phyloP scores from a whole-genome alignment of 2,888 invertebrate genomes.

The Cactoblastis cactorum region DNA sequence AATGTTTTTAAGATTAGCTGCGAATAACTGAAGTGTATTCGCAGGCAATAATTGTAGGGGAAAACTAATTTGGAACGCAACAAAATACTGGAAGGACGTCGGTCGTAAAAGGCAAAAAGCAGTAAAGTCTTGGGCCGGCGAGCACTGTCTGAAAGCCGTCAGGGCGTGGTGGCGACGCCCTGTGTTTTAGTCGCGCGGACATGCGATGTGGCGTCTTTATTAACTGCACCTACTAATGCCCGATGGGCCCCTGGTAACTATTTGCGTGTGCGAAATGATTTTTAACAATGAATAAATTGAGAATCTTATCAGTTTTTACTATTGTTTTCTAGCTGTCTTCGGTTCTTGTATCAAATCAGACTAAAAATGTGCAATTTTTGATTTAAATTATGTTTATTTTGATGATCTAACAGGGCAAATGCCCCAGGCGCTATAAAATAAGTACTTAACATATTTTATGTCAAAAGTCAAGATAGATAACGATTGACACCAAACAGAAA shows the following conservation, averaged over 20 bases:
- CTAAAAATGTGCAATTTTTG: neutral
- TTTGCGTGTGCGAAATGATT: conserved; percentile 18
- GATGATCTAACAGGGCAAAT: too few relatives aligned
- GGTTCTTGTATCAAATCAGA: neutral
- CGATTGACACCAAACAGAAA: conserved; percentile 46
- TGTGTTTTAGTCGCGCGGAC: conserved; percentile 60
- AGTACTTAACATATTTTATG: neutral
- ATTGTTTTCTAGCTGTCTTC: neutral
- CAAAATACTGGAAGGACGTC: conserved; percentile 41
- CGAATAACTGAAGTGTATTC: conserved; percentile 11
- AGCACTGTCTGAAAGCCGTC: conserved; percentile 47
- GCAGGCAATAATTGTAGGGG: conserved; percentile 17
- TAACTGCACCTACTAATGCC: conserved; percentile 48
- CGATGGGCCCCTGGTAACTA: conserved; percentile 29
- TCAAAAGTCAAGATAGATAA: neutral
- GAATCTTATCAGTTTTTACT: neutral
- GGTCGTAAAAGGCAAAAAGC: conserved; percentile 54
- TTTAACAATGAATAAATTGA: conserved; percentile 5
- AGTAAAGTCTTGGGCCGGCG: conserved; percentile 42
- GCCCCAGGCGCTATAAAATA: too few relatives aligned
- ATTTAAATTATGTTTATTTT: too few relatives aligned
- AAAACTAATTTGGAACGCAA: conserved; percentile 52
- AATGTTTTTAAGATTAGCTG: conserved; percentile 9
- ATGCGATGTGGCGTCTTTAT: conserved; percentile 56
- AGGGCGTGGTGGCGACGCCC: conserved; percentile 67